A percentile compares a stretch with the other conserved stretches of the same genome.
These are phyloP conservation scores for Chirona hameri DNA, from an alignment of 2,888 invertebrate species.

Conservation along the genomic window DNA sequence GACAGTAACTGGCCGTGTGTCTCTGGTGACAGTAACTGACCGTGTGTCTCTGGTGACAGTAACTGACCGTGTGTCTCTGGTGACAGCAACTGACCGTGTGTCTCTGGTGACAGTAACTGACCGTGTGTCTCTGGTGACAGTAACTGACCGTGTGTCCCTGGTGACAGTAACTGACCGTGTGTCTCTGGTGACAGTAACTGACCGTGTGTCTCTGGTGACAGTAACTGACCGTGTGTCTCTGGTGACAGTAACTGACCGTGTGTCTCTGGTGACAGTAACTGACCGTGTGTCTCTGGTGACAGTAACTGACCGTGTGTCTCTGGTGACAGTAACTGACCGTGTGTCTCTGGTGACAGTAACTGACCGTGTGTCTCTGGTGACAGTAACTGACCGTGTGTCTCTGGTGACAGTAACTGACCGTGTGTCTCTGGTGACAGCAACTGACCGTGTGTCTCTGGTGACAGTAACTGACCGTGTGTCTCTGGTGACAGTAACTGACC, in stretches of 20 bases:
- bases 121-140: conserved; percentile 42
- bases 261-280: conserved; percentile 47
- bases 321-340: conserved; percentile 47
- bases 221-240: conserved; percentile 46
- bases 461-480: too few species aligned
- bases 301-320: conserved; percentile 47
- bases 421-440: conserved; percentile 45
- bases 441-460: conserved; percentile 39
- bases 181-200: conserved; percentile 47
- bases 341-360: conserved; percentile 46
- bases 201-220: conserved; percentile 39
- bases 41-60: too few species aligned
- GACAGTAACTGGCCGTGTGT: neutral
- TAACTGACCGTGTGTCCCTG: too few species aligned
- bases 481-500: too few species aligned
- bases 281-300: conserved; percentile 27
- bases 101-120: conserved; percentile 47
- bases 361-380: conserved; percentile 39
- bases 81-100: conserved; percentile 47
- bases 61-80: neutral
- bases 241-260: conserved; percentile 47
- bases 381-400: too few species aligned
- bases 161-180: too few species aligned
- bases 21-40: conserved; percentile 48
- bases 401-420: too few species aligned